Percentiles rank a stretch among this genome's conserved stretches.
Evolutionary conservation across 1,140 invertebrate species (phyloP).

Genomic region (Alviniconcha marisindica): DNA sequence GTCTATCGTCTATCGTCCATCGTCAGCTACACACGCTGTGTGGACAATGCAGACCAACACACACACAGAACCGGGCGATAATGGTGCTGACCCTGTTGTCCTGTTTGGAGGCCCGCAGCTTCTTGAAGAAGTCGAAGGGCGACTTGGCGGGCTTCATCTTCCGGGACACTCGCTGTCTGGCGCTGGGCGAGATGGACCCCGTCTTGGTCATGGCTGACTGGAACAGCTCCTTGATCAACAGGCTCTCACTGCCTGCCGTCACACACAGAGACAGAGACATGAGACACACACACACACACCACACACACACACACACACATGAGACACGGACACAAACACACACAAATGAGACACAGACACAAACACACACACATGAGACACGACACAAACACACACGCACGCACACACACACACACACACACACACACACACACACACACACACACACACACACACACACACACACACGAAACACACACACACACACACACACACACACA

Average conservation of each 20-base stretch:
- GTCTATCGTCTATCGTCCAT: background rate
- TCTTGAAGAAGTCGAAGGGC: slow-evolving; percentile 46
- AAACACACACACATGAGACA: background rate
- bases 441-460: background rate
- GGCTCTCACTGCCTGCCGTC: slow-evolving; percentile 61
- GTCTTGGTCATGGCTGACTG: slow-evolving; percentile 62
- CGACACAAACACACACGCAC: background rate
- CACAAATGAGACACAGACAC: too few relatives aligned
- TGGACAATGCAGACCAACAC: background rate
- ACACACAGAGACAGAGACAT: background rate
- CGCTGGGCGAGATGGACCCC: slow-evolving; percentile 64
- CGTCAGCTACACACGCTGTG: background rate
- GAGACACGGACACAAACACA: background rate
- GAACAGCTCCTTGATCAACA: slow-evolving; percentile 66
- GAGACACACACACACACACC: background rate
- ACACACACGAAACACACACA: background rate
- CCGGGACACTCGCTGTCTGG: slow-evolving; percentile 50
- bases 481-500: background rate
- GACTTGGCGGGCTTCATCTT: slow-evolving; percentile 32
- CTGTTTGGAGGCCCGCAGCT: slow-evolving; percentile 25
- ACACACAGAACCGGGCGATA: background rate
- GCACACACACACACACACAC: background rate
- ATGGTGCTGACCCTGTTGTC: background rate
- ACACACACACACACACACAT: background rate
- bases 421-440: background rate